Base-by-base conservation (phyloP, 2,797 vertebrate genomes). In the Moxostoma hubbsi region DNA sequence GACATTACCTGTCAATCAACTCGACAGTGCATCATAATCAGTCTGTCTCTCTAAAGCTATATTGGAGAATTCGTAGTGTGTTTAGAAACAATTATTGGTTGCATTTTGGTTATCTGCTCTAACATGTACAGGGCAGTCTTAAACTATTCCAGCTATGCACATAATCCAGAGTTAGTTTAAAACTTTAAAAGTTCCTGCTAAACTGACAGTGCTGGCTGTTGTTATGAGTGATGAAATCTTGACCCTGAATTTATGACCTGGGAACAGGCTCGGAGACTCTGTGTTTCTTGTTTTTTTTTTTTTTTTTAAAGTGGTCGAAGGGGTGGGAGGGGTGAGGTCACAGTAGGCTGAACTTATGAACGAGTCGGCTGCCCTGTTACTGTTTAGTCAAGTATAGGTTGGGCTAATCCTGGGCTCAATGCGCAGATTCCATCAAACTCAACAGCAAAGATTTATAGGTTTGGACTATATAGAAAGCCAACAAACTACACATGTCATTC, bases 361-460 rank as follows among this genome's bases (percentile, higher is more conserved):
- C 89, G 70, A 58, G 61, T 77, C 73, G 46, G 81, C 80, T 85
- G 82, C 68, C 81, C 47, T 84, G 85, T 89, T 90, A 81, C 77
- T 81, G 82, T 85, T 85, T 83, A 88, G 88, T 90, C 87, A 89
- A 89, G 88, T 88, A 85, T 89, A 91, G 90, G 85, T 89, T 82
- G 86, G 66, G 84, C 81, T 90, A 91, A 93, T 90, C 87, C 86
- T 61, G 65, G 79, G 84, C 86, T 91, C 81, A 87, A 71, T 79
- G 84, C 78, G 58, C 73, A 85, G 80, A 90, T 86, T 89, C 84
- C 79, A 81, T 80, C 80, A 6, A 80, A 85, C 83, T 88, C 86
- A 86, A 83, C 87, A 89, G 75, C 79, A 68, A 72, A 82, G 84
- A 89, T 87, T 67, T 81, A 87, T 90, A 81, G 73, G 85, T 87